These are phyloP conservation scores for Fratercula arctica DNA, from an alignment of 2,797 vertebrate species.

Conservation along the genomic window DNA sequence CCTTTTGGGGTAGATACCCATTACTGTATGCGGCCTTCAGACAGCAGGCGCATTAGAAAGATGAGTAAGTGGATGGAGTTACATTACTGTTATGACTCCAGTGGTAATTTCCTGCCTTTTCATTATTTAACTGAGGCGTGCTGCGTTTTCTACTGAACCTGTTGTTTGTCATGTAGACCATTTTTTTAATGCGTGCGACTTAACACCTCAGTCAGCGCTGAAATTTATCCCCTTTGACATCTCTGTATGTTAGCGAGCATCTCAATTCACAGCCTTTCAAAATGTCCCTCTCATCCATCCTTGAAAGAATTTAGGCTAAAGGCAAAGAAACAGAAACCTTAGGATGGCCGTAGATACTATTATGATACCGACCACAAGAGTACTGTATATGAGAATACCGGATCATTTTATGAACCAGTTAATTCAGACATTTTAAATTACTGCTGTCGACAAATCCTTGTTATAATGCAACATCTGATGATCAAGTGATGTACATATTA, in stretches of 20 bases:
- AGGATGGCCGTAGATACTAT: neutral
- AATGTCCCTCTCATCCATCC: neutral
- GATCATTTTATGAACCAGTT: neutral
- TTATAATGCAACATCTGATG: neutral
- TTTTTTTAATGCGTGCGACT: neutral
- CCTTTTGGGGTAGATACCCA: neutral
- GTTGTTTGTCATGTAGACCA: neutral
- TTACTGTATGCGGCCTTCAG: neutral
- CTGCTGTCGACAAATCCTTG: neutral
- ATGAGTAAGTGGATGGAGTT: neutral
- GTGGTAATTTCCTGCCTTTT: neutral
- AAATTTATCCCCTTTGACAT: neutral
- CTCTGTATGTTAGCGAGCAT: neutral
- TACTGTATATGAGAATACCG: neutral
- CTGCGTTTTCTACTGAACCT: neutral
- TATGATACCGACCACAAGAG: accelerated
- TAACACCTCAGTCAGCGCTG: neutral
- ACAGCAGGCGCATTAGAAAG: neutral
- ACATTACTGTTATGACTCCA: neutral
- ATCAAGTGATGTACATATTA: neutral
- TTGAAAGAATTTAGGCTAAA: neutral
- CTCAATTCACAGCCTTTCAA: neutral
- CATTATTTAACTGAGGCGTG: neutral
- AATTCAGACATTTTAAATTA: neutral
- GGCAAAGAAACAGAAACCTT: neutral